Percentiles rank a stretch among this genome's conserved stretches.
Evolutionary conservation across 2,888 invertebrate species (phyloP).

Genomic region (Dioctria rufipes): DNA sequence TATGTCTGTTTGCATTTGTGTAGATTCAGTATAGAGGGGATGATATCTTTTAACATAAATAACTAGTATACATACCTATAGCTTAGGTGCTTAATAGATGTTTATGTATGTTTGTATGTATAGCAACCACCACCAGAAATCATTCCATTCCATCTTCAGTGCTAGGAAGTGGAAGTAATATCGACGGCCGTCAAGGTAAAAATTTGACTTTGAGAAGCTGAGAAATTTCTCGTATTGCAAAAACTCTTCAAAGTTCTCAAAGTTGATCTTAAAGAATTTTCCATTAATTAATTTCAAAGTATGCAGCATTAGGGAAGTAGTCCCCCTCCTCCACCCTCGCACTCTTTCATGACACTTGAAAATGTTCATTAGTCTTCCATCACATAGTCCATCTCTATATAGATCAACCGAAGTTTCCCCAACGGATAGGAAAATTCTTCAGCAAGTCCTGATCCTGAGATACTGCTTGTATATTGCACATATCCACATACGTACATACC

Average conservation of each 20-base stretch:
- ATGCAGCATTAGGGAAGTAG: neutral
- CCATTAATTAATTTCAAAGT: conserved; percentile 40
- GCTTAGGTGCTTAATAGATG: too few species aligned
- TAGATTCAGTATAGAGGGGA: neutral
- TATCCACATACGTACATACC: too few species aligned
- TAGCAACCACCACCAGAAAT: conserved; percentile 20
- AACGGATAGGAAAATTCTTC: neutral
- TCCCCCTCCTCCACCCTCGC: neutral
- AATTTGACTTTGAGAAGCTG: neutral
- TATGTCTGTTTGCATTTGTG: neutral
- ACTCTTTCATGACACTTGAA: conserved; percentile 28
- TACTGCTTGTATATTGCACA: too few species aligned
- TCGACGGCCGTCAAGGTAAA: neutral
- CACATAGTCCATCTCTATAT: neutral
- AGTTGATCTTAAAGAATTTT: conserved; percentile 36
- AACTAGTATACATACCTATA: too few species aligned
- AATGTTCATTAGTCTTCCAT: conserved; percentile 23
- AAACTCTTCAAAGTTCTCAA: conserved; percentile 4
- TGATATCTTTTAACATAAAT: neutral
- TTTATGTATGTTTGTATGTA: conserved; percentile 3
- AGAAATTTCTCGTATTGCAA: neutral
- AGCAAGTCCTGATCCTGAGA: neutral
- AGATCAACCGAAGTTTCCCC: neutral
- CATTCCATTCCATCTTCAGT: neutral
- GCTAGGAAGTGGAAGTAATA: neutral